Evolutionary conservation across 2,113 vertebrate species (phyloP).

Genomic region (Eulacestoma nigropectus): DNA sequence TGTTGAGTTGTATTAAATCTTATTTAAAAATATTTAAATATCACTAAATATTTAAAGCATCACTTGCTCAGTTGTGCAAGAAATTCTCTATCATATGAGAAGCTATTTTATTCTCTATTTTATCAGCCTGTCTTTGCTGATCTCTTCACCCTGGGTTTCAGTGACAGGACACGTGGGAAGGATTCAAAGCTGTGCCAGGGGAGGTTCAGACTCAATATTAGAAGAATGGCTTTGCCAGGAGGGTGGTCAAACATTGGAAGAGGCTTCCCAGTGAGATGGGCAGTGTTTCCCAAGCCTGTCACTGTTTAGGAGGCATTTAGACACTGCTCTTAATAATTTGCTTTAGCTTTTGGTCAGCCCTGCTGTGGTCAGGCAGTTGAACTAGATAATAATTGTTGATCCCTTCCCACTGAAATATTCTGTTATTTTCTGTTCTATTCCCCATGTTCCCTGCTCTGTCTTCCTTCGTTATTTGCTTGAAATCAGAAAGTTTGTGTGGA

Average conservation of each 20-base stretch:
- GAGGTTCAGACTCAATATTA: background rate
- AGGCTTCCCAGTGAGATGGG: background rate
- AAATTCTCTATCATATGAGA: background rate
- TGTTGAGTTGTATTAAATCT: background rate
- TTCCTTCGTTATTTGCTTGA: background rate
- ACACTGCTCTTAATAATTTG: background rate
- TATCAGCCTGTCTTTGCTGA: background rate
- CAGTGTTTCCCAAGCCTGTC: background rate
- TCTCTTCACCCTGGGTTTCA: background rate
- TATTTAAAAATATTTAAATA: background rate
- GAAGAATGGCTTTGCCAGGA: background rate
- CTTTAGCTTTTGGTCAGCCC: background rate
- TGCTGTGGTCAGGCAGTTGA: background rate
- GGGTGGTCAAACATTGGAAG: background rate
- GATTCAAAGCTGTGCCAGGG: background rate
- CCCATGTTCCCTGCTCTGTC: background rate
- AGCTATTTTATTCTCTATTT: background rate
- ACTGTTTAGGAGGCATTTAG: background rate
- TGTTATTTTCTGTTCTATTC: background rate
- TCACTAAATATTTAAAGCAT: background rate
- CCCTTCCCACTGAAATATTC: background rate
- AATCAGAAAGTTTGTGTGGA: background rate
- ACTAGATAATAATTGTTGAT: background rate
- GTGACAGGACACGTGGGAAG: rapidly evolving
- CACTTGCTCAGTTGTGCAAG: background rate